A percentile compares a stretch with the other conserved stretches of the same genome.
Evolutionary conservation across 2,113 vertebrate species (phyloP).

Genomic region (Leiothrix lutea): DNA sequence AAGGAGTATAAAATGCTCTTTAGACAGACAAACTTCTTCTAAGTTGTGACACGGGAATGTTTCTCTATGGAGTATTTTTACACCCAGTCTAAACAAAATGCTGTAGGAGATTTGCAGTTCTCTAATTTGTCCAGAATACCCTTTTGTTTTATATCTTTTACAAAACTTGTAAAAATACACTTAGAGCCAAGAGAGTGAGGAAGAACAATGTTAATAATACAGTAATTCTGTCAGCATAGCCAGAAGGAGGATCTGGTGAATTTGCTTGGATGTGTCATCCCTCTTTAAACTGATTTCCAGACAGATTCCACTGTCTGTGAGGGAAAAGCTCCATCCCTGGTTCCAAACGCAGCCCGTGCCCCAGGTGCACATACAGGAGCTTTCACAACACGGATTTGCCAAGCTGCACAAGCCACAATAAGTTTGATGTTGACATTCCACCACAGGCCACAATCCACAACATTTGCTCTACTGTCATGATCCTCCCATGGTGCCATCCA

Average conservation of each 20-base stretch:
- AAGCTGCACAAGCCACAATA: neutral
- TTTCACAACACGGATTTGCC: neutral
- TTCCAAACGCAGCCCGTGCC: neutral
- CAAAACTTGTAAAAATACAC: neutral
- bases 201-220: neutral
- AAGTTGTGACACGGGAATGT: neutral
- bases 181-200: neutral
- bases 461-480: neutral
- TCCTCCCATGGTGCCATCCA: neutral
- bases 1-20: neutral
- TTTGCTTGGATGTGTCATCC: neutral
- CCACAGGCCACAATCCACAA: neutral
- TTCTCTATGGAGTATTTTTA: neutral
- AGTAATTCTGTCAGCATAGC: accelerated
- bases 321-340: neutral
- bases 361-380: neutral
- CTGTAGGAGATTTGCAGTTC: neutral
- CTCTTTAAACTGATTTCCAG: neutral
- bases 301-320: neutral
- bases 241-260: neutral
- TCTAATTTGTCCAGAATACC: neutral
- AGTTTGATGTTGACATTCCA: neutral
- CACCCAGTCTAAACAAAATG: neutral
- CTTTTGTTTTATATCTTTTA: neutral
- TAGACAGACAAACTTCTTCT: neutral